Evolutionary conservation across 1,140 invertebrate genomes (phyloP).

Genomic region (Drosophila neocordata): DNA sequence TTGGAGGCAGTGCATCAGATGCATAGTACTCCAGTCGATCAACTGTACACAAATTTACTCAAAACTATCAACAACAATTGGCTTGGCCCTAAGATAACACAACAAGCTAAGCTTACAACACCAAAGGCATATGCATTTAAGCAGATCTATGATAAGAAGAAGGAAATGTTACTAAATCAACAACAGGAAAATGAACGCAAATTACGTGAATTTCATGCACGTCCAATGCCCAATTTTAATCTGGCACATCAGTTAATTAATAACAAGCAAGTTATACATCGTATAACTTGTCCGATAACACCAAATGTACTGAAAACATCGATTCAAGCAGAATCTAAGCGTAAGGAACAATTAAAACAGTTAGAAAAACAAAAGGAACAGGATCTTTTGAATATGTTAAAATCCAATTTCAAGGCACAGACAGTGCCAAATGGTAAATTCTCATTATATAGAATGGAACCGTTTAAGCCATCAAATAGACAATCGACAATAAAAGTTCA

Average conservation of each 20-base stretch:
- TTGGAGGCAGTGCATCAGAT: neutral
- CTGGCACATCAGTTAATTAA: constrained; percentile 38
- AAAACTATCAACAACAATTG: constrained; percentile 4
- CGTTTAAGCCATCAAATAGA: constrained; percentile 26
- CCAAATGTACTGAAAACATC: constrained; percentile 60
- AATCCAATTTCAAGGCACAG: neutral
- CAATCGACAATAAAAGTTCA: constrained; percentile 15
- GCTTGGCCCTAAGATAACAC: neutral
- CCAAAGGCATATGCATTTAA: constrained; percentile 60
- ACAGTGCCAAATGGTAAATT: constrained; percentile 11
- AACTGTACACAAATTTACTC: neutral
- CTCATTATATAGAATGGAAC: constrained; percentile 12
- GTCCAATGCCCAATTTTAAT: constrained; percentile 62
- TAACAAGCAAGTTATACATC: constrained; percentile 25
- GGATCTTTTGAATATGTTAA: constrained; percentile 8
- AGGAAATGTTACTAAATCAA: constrained; percentile 31
- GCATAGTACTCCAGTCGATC: neutral
- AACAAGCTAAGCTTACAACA: neutral
- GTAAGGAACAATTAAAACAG: constrained; percentile 26
- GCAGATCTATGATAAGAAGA: constrained; percentile 59
- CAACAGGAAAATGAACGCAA: constrained; percentile 40
- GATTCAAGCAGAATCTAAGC: constrained; percentile 23
- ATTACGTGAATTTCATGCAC: constrained; percentile 59
- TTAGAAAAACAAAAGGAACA: constrained; percentile 26
- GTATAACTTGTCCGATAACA: constrained; percentile 50